phyloP scores from a whole-genome alignment of 1,140 invertebrate species.

The Myzus persicae region DNA sequence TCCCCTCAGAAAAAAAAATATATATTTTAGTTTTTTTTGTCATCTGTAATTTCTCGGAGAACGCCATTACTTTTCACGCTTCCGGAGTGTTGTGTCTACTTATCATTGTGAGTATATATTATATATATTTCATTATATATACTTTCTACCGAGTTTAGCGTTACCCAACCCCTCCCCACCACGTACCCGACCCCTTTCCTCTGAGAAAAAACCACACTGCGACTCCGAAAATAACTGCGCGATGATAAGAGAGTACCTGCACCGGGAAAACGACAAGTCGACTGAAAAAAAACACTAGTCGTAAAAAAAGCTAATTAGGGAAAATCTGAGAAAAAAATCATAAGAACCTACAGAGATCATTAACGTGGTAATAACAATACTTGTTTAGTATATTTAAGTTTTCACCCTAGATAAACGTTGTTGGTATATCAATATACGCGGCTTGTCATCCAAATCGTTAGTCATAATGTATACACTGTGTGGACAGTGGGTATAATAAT shows the following conservation, averaged over 20 bases:
- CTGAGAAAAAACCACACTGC: background rate
- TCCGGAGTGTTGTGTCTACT: slow-evolving; percentile 29
- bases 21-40: background rate
- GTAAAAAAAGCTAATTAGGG: slow-evolving; percentile 32
- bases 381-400: background rate
- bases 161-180: no score
- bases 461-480: background rate
- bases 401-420: background rate
- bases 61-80: slow-evolving; percentile 39
- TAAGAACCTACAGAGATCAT: background rate
- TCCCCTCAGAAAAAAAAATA: background rate
- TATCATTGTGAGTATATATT: background rate
- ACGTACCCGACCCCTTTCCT: fast-evolving
- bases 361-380: background rate
- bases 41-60: background rate
- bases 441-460: background rate
- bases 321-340: background rate
- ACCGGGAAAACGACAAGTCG: background rate
- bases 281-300: background rate
- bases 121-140: background rate
- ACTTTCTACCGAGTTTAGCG: background rate
- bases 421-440: background rate
- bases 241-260: background rate
- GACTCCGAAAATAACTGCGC: background rate
- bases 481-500: background rate